Conservation (phyloP, 2,888 invertebrate species). For the Spilarctia lutea region DNA sequence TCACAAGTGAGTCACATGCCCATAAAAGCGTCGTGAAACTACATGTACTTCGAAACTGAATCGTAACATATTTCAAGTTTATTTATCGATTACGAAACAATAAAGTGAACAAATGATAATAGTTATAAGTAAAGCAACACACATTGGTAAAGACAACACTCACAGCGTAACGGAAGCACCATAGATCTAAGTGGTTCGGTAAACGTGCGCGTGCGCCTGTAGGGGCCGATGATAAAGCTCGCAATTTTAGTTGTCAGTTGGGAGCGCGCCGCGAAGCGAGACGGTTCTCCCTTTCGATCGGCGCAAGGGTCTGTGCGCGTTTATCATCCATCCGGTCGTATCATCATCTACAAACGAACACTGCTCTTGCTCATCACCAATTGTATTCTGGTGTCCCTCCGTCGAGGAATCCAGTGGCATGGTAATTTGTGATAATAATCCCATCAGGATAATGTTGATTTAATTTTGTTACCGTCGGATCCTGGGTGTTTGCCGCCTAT, state of each 20-base stretch:
- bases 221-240: constrained; percentile 76
- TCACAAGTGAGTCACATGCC: constrained; percentile 27
- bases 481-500: constrained; percentile 69
- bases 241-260: constrained; percentile 77
- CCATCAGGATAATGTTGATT: constrained; percentile 63
- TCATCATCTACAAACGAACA: constrained; percentile 53
- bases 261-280: constrained; percentile 72
- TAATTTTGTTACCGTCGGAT: constrained; percentile 62
- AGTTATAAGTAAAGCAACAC: constrained; percentile 60
- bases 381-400: constrained; percentile 63
- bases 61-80: constrained; percentile 10
- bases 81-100: constrained; percentile 24
- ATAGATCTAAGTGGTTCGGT: constrained; percentile 76
- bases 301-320: constrained; percentile 54
- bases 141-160: constrained; percentile 69
- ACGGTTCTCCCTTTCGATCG: constrained; percentile 63
- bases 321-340: constrained; percentile 61
- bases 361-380: constrained; percentile 52
- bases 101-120: constrained; percentile 46
- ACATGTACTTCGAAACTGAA: constrained; percentile 9
- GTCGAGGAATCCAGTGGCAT: constrained; percentile 77
- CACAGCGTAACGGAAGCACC: constrained; percentile 79
- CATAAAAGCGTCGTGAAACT: constrained; percentile 18
- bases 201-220: constrained; percentile 73
- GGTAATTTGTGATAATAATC: constrained; percentile 77